Conservation (phyloP, 2,797 vertebrate species). For the Morus bassanus region DNA sequence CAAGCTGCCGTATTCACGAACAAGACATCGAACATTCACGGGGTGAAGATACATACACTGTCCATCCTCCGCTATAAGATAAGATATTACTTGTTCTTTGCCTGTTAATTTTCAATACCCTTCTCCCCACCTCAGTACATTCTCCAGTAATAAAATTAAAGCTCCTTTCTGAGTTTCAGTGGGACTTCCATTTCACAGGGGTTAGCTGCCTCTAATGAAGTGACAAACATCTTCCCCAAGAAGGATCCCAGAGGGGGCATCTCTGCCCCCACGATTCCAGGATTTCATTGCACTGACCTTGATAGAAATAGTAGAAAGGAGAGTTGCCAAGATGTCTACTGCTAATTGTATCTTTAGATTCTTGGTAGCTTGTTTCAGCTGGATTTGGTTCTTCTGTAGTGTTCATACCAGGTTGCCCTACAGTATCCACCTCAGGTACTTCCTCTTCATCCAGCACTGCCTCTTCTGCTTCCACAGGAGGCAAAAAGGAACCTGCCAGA, state of each 20-base stretch:
- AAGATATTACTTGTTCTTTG: not conserved
- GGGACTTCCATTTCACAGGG: not conserved
- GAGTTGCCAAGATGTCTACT: slow-evolving; percentile 73
- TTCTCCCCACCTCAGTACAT: not conserved
- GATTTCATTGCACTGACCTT: slow-evolving; percentile 81
- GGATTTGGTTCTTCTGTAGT: slow-evolving; percentile 49
- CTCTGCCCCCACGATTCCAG: not conserved
- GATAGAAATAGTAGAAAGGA: slow-evolving; percentile 97
- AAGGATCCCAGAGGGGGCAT: not conserved
- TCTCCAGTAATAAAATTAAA: not conserved
- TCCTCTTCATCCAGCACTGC: slow-evolving; percentile 58
- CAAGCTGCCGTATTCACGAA: slow-evolving; percentile 92
- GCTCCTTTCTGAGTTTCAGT: not conserved
- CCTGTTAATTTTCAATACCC: not conserved
- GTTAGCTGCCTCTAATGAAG: not conserved
- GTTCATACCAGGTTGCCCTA: not conserved
- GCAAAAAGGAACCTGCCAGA: slow-evolving; percentile 59
- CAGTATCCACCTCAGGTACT: slow-evolving; percentile 34
- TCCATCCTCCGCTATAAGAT: slow-evolving; percentile 88
- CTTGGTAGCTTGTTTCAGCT: slow-evolving; percentile 54
- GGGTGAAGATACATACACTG: slow-evolving; percentile 98
- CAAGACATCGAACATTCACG: slow-evolving; percentile 92
- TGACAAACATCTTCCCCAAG: not conserved
- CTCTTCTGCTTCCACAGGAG: slow-evolving; percentile 76
- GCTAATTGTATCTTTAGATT: slow-evolving; percentile 37